These are phyloP conservation scores for Podargus strigoides DNA, from an alignment of 2,797 vertebrate species.

Conservation along the genomic window DNA sequence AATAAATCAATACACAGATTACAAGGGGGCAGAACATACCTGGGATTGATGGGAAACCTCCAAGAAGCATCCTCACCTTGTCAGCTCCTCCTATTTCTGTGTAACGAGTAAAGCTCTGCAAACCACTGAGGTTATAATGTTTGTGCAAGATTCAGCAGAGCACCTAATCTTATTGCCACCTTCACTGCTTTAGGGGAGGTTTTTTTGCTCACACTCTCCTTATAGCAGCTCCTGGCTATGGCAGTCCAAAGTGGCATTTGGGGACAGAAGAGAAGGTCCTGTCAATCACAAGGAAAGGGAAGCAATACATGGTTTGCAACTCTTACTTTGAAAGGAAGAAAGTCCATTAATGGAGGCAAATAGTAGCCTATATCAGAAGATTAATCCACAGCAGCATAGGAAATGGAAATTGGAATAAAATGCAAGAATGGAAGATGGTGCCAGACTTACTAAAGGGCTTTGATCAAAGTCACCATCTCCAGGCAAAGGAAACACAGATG, in stretches of 20 bases:
- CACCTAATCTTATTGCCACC: rapidly evolving
- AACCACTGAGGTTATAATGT: not conserved
- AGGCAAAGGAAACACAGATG: not conserved
- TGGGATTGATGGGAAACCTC: not conserved
- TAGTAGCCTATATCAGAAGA: not conserved
- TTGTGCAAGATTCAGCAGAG: not conserved
- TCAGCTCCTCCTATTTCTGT: no score
- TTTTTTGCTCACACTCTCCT: not conserved
- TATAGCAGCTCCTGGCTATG: not conserved
- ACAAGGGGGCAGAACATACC: not conserved
- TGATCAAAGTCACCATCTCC: not conserved
- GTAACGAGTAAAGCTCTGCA: not conserved
- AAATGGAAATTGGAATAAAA: not conserved
- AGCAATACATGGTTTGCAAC: not conserved
- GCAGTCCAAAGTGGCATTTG: not conserved
- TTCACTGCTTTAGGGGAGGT: rapidly evolving
- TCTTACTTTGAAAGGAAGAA: not conserved
- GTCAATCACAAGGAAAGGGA: rapidly evolving
- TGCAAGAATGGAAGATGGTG: not conserved
- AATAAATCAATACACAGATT: not conserved
- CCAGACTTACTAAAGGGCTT: not conserved
- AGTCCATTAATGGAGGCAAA: not conserved
- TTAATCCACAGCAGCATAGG: not conserved
- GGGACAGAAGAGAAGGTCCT: not conserved
- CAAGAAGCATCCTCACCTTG: not conserved